These are phyloP conservation scores for Heteromyza rotundicornis DNA, from an alignment of 2,888 invertebrate genomes.

Conservation along the genomic window DNA sequence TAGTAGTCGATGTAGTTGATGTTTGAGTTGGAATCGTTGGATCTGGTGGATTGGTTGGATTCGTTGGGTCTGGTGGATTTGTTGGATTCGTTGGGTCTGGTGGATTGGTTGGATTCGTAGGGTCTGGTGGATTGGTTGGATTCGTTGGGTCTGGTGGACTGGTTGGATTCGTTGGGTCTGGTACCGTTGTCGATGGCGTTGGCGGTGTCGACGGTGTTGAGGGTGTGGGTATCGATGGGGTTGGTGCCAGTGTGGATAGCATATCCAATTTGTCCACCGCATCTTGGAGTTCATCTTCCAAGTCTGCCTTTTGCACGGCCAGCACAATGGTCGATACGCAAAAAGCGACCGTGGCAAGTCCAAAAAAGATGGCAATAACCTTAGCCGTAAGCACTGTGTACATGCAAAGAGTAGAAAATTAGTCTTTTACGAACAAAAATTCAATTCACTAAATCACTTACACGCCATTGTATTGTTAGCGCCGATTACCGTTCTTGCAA, in stretches of 20 bases:
- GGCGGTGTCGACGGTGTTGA: slow-evolving; percentile 12
- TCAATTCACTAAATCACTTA: slow-evolving; percentile 5
- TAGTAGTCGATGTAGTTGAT: slow-evolving; percentile 11
- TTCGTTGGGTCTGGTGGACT: slow-evolving; percentile 10
- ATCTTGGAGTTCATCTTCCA: slow-evolving; percentile 51
- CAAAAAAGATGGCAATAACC: slow-evolving; percentile 49
- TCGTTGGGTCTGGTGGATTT: not conserved
- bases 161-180: slow-evolving; percentile 16
- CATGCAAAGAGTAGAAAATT: no score
- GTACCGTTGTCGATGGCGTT: not conserved
- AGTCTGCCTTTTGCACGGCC: slow-evolving; percentile 61
- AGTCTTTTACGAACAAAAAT: not conserved
- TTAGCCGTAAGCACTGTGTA: slow-evolving; percentile 48
- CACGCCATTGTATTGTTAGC: no score
- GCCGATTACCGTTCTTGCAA: not conserved
- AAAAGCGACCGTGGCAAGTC: slow-evolving; percentile 57
- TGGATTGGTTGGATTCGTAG: slow-evolving; percentile 3
- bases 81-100: slow-evolving; percentile 1
- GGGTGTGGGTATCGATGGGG: slow-evolving; percentile 14
- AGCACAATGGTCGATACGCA: slow-evolving; percentile 66
- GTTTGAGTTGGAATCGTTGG: slow-evolving; percentile 5
- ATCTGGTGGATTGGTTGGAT: not conserved
- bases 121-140: not conserved
- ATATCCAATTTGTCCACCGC: slow-evolving; percentile 48
- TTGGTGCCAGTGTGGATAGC: slow-evolving; percentile 26